Evolutionary conservation across 2,888 invertebrate species (phyloP), one percentile per base, ranked within the genome.

Genomic region (Bombyx huttoni): DNA sequence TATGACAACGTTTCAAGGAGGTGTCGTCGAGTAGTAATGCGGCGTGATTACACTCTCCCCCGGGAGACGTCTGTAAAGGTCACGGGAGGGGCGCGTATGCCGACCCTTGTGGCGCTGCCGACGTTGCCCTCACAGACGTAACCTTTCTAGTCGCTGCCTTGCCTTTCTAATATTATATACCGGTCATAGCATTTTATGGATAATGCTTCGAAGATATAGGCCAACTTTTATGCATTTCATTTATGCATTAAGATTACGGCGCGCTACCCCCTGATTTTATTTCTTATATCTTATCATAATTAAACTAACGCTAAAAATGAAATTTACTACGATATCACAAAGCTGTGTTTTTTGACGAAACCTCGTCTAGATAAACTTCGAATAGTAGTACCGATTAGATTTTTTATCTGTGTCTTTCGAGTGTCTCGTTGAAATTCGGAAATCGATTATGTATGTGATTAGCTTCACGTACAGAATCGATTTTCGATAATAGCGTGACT

Each of bases 111-210:
- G 53, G 56, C 56, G 58, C 52, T 52, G 48, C 52, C 56, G 58
- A 54, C 58, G 56, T 53, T 51, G 58, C 57, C 54, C 51, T 57
- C 64, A 58, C 58, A 67, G 67, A 65, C 64, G 64, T 70, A 73
- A 75, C 75, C 74, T 74, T 73, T 69, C 64, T 63, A 58, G 55
- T 65, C 67, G 68, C 72, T 72, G 70, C 61, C 66, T 60, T 58
- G 59, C 59, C 64, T 57, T 56, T 61, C 60, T 63, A 60, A 59
- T 60, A 51, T 56, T 56, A 51, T 56, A 57, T 64, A 64, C 60
- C 61, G 62, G 67, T 74, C 70, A 68, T 73, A 73, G 67, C 72
- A 76, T 78, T 75, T 74, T 65, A 73, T 69, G 67, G 73, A 73
- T 73, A 73, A 40, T 12, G 67, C 67, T 71, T 60, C 60, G 65